phyloP scores from a whole-genome alignment of 2,888 invertebrate species.

The Zootermopsis nevadensis region DNA sequence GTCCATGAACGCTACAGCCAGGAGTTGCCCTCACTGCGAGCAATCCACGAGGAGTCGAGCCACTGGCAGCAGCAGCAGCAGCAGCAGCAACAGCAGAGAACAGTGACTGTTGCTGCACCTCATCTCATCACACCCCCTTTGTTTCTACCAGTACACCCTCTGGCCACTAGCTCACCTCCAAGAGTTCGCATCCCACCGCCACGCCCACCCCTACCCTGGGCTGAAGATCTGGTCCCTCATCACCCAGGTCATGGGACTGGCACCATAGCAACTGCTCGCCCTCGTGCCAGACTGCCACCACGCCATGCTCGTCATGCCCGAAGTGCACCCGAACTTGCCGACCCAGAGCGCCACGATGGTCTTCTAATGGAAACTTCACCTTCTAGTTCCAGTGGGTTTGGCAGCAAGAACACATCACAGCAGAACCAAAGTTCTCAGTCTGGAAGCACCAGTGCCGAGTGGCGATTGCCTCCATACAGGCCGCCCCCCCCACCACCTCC shows the following conservation, averaged over 20 bases:
- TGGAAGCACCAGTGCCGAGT: constrained; percentile 77
- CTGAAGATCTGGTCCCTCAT: constrained; percentile 56
- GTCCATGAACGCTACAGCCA: constrained; percentile 77
- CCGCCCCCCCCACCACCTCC: constrained; percentile 75
- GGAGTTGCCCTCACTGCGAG: constrained; percentile 76
- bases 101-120: constrained; percentile 48
- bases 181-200: constrained; percentile 64
- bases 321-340: constrained; percentile 73
- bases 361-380: constrained; percentile 80
- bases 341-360: constrained; percentile 69
- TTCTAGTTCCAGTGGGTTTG: constrained; percentile 90
- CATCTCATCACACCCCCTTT: constrained; percentile 33
- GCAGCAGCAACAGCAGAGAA: constrained; percentile 59
- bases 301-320: constrained; percentile 75
- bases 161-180: constrained; percentile 68
- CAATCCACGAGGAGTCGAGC: constrained; percentile 75
- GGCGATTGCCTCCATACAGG: constrained; percentile 83
- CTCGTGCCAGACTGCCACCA: constrained; percentile 74
- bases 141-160: constrained; percentile 72
- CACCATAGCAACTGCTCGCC: constrained; percentile 63
- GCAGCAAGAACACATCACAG: constrained; percentile 87
- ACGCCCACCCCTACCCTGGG: constrained; percentile 57
- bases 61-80: constrained; percentile 16
- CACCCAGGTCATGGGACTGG: constrained; percentile 55
- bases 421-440: constrained; percentile 82